Evolutionary conservation across 2,888 invertebrate species (phyloP).

Genomic region (Magallana nippona): DNA sequence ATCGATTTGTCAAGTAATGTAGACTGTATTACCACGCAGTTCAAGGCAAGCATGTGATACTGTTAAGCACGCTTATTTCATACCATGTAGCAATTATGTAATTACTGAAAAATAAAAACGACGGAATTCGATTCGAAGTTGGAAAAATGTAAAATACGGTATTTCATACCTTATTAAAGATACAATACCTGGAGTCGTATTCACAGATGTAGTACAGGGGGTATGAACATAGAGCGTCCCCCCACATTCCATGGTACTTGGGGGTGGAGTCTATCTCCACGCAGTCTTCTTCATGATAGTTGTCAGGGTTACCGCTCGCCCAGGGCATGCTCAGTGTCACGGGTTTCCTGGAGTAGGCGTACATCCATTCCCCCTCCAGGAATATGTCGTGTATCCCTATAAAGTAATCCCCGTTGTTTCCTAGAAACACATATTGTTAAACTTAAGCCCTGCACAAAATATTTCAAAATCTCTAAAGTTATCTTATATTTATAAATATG

Average conservation of each 20-base stretch:
- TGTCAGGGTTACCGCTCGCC: background rate
- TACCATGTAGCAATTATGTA: too few relatives aligned
- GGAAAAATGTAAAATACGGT: too few relatives aligned
- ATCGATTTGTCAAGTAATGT: too few relatives aligned
- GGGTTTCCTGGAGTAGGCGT: background rate
- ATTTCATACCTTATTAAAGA: too few relatives aligned
- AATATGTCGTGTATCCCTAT: constrained; percentile 23
- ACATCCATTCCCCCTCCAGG: constrained; percentile 6
- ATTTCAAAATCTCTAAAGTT: too few relatives aligned
- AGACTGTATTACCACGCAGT: too few relatives aligned
- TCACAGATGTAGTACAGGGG: background rate
- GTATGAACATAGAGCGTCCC: background rate
- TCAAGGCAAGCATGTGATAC: too few relatives aligned
- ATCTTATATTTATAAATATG: too few relatives aligned
- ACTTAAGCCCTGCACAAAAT: too few relatives aligned
- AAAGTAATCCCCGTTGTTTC: background rate
- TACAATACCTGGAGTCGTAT: background rate
- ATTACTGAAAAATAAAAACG: too few relatives aligned
- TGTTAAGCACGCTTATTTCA: too few relatives aligned
- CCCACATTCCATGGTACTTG: background rate
- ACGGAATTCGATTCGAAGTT: too few relatives aligned
- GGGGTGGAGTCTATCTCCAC: constrained; percentile 7
- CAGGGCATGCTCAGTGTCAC: background rate
- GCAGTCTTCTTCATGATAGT: constrained; percentile 3
- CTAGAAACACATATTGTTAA: background rate